Base-by-base conservation (phyloP, 1,140 invertebrate species). In the Choristoneura fumiferana region DNA sequence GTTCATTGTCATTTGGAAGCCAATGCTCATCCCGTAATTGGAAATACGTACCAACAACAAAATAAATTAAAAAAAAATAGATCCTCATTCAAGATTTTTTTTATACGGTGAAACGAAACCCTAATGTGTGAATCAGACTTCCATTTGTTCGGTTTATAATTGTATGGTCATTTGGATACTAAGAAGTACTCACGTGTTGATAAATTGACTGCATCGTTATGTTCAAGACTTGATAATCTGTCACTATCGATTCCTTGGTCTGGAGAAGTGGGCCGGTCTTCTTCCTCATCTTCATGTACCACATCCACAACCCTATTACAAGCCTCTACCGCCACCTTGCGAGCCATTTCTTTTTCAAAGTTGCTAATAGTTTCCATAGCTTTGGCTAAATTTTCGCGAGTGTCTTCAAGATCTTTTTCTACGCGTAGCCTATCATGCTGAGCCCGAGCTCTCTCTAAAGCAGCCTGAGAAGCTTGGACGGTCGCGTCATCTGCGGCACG, bases 211-310 rank as follows among this genome's bases (percentile, higher is more conserved):
- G 68, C 80, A 39, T 89, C 86, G 56, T 82, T 87, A 62, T 87
- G 78, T 75, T 92, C 91, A 55, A 91, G 67, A 56, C 91, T 92
- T 10, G 91, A 92, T 8, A 91, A 76, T 18, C 91, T 83, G 67
- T 92, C 91, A 60, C 91, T 92, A 57, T 92, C 91, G 57, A 92
- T 92, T 1, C 91, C 91, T 60, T 91, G 87, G 64, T 92, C 91
- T 2, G 91, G 91, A 0, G 91, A 92, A 22, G 84, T 83, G 0
- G 89, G 83, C 13, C 86, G 63, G 15, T 88, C 87, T 49, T 87
- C 82, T 56, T 89, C 84, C 12, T 73, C 82, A 45, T 61, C 73
- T 9, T 68, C 45, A 17, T 38, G 40, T 8, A 17, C 71, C 49
- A 81, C 74, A 39, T 76, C 63, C 5, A 65, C 71, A 33, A 81